Evolutionary conservation across 2,888 invertebrate species (phyloP), one percentile per base, ranked within the genome.

Genomic region (Cantharis nigra): DNA sequence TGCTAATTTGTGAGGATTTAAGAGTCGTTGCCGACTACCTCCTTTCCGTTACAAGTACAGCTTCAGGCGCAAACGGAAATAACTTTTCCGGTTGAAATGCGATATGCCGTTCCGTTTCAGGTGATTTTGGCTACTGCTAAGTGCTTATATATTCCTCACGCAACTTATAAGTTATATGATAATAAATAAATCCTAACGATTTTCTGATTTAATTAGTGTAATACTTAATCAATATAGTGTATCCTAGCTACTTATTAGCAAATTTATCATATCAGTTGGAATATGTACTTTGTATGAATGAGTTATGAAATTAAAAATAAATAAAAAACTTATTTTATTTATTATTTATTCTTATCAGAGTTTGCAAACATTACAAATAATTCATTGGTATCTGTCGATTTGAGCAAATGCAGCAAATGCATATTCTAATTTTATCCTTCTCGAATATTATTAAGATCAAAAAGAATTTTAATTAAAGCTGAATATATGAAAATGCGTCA

Each of bases 1-100:
- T 82, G 82, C 78, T 82, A 82, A 81, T 82, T 80, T 81, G 74
- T 77, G 77, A 78, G 78, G 79, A 81, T 82, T 82, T 80, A 81
- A 81, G 80, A 82, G 80, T 80, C 78, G 79, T 80, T 76, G 79
- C 80, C 80, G 79, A 79, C 79, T 81, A 80, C 71, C 79, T 81
- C 80, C 80, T 81, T 81, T 80, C 81, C 82, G 79, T 72, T 82
- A 77, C 80, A 79, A 81, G 80, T 80, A 75, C 79, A 78, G 79
- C 79, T 82, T 77, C 74, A 80, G 81, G 80, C 81, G 77, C 75
- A 79, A 79, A 77, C 79, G 82, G 82, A 82, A 82, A 82, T 82
- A 82, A 82, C 80, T 82, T 79, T 81, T 81, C 82, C 82, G 81
- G 82, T 78, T 73, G 69, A 74, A 74, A 78, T 78, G 77, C 80